phyloP scores from a whole-genome alignment of 2,113 vertebrate species.

The Pitta sordida region DNA sequence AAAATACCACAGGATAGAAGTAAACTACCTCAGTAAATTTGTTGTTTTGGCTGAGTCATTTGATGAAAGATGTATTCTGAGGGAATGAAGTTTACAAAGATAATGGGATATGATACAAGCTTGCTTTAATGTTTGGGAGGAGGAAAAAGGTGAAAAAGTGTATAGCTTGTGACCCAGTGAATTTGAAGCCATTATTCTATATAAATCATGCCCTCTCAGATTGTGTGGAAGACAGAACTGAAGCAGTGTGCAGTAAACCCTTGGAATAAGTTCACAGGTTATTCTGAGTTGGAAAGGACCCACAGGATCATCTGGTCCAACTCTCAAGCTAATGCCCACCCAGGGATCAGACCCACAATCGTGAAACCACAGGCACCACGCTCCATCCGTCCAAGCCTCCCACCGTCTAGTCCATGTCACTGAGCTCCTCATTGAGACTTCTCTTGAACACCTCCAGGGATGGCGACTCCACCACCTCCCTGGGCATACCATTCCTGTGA shows the following conservation, averaged over 20 bases:
- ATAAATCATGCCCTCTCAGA: neutral
- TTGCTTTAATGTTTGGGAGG: neutral
- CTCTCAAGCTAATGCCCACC: too few relatives aligned
- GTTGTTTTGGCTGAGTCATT: neutral
- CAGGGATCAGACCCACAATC: too few relatives aligned
- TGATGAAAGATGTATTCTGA: neutral
- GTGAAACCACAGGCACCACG: too few relatives aligned
- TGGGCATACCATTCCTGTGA: too few relatives aligned
- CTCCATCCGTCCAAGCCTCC: too few relatives aligned
- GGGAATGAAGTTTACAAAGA: neutral
- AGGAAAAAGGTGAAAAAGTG: neutral
- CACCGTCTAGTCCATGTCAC: too few relatives aligned
- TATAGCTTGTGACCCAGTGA: neutral
- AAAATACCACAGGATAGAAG: neutral
- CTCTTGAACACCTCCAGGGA: too few relatives aligned
- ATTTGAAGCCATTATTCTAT: neutral
- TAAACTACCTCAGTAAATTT: neutral
- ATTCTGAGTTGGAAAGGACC: too few relatives aligned
- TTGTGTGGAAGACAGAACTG: neutral
- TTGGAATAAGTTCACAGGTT: neutral
- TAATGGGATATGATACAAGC: neutral
- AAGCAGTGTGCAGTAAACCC: neutral
- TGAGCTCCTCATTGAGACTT: too few relatives aligned
- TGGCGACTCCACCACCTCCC: too few relatives aligned
- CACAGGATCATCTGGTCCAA: too few relatives aligned